Evolutionary conservation across 2,113 vertebrate species (phyloP).

Genomic region (Lampris megalopsis): DNA sequence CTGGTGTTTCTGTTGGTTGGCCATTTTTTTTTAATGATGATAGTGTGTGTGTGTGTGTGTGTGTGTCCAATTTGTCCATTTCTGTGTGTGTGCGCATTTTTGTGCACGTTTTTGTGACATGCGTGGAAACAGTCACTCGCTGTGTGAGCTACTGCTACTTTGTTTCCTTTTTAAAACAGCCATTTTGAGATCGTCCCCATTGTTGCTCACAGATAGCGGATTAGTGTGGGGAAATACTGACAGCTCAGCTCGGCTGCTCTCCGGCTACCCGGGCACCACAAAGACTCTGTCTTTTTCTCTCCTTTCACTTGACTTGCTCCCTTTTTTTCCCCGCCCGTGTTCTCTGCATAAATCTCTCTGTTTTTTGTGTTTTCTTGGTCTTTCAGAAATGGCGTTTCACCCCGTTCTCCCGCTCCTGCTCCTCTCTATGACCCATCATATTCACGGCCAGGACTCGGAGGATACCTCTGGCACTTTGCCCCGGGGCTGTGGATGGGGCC

Average conservation of each 20-base stretch:
- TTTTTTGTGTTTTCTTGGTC: slow-evolving; percentile 36
- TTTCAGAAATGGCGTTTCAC: slow-evolving; percentile 75
- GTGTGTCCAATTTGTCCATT: background rate
- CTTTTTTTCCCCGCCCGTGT: background rate
- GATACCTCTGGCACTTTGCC: slow-evolving; percentile 80
- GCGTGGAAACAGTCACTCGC: slow-evolving; percentile 48
- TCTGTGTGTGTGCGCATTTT: background rate
- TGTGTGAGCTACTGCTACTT: slow-evolving; percentile 50
- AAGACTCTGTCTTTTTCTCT: slow-evolving; percentile 27
- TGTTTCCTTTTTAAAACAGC: slow-evolving; percentile 62
- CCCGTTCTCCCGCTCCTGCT: slow-evolving; percentile 83
- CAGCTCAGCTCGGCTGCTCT: slow-evolving; percentile 23
- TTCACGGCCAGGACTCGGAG: slow-evolving; percentile 74
- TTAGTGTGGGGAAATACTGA: slow-evolving; percentile 42
- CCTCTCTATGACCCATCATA: slow-evolving; percentile 79
- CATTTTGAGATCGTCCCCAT: slow-evolving; percentile 49
- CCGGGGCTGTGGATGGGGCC: slow-evolving; percentile 90
- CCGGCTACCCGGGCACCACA: slow-evolving; percentile 40
- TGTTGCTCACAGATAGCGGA: slow-evolving; percentile 45
- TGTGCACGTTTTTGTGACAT: slow-evolving; percentile 9
- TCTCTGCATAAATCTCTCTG: slow-evolving; percentile 14
- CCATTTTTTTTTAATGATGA: slow-evolving; percentile 14
- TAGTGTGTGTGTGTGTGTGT: slow-evolving; percentile 19
- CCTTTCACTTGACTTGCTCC: background rate
- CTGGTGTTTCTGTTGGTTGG: background rate